Conservation (phyloP, 2,113 vertebrate genomes). For the Rafetus swinhoei region DNA sequence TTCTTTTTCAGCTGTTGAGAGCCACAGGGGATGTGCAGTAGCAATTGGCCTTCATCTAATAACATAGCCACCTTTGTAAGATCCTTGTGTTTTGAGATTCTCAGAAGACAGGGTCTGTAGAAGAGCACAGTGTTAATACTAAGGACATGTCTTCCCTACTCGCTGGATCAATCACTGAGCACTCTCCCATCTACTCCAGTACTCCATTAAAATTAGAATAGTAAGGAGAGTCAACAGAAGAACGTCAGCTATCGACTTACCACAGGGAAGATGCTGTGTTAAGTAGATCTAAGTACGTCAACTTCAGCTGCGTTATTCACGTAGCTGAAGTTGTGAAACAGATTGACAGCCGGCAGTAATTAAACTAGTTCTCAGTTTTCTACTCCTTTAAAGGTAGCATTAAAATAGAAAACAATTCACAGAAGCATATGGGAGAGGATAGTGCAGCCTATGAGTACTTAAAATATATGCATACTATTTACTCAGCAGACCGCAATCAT, state of each 20-base stretch:
- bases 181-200: too few relatives aligned
- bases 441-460: rapidly evolving
- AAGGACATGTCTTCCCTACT: too few relatives aligned
- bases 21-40: not conserved
- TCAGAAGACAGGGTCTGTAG: rapidly evolving
- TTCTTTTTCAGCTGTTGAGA: not conserved
- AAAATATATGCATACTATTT: rapidly evolving
- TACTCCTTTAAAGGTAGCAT: rapidly evolving
- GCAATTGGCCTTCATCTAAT: not conserved
- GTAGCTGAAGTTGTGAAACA: too few relatives aligned
- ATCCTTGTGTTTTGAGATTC: not conserved
- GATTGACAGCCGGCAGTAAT: too few relatives aligned
- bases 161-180: too few relatives aligned
- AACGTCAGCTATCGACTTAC: too few relatives aligned
- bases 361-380: not conserved
- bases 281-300: too few relatives aligned
- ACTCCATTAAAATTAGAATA: too few relatives aligned
- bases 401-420: not conserved
- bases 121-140: rapidly evolving
- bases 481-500: not conserved
- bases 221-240: too few relatives aligned
- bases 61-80: rapidly evolving
- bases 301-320: too few relatives aligned
- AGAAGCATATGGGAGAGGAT: not conserved
- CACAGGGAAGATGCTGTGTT: too few relatives aligned